Evolutionary conservation across 2,797 vertebrate genomes (phyloP).

Genomic region (Margarornis squamiger): DNA sequence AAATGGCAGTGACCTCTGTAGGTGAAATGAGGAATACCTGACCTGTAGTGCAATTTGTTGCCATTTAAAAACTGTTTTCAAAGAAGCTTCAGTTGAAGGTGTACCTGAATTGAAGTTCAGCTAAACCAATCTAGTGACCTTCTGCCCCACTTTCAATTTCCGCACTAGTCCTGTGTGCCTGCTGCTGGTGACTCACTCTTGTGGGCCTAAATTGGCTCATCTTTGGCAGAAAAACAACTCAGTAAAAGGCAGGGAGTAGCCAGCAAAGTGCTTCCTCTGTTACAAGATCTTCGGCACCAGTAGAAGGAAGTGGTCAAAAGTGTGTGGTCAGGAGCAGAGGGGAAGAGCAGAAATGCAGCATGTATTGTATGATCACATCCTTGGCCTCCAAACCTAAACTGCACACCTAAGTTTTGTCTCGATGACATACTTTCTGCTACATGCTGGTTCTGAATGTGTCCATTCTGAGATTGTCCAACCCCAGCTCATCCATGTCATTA

Average conservation of each 20-base stretch:
- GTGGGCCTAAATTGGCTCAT: not conserved
- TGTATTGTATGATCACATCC: not conserved
- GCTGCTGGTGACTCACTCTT: not conserved
- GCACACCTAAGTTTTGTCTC: not conserved
- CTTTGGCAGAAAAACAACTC: not conserved
- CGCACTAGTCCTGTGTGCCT: not conserved
- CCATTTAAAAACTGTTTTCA: not conserved
- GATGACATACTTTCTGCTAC: not conserved
- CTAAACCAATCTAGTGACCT: not conserved
- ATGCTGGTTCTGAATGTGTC: not conserved
- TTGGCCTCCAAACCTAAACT: not conserved
- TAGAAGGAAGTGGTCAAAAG: not conserved
- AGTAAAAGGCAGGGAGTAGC: not conserved
- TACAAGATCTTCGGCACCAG: not conserved
- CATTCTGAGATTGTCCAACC: not conserved
- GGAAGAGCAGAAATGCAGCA: rapidly evolving
- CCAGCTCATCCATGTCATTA: not conserved
- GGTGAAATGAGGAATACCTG: constrained; percentile 15
- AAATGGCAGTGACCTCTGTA: constrained; percentile 29
- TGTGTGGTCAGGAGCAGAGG: not conserved
- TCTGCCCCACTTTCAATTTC: not conserved
- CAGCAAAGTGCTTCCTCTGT: not conserved
- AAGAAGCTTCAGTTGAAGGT: not conserved
- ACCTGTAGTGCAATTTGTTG: not conserved
- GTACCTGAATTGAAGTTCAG: not conserved